phyloP scores from a whole-genome alignment of 1,140 invertebrate genomes.

The Halictus rubicundus region DNA sequence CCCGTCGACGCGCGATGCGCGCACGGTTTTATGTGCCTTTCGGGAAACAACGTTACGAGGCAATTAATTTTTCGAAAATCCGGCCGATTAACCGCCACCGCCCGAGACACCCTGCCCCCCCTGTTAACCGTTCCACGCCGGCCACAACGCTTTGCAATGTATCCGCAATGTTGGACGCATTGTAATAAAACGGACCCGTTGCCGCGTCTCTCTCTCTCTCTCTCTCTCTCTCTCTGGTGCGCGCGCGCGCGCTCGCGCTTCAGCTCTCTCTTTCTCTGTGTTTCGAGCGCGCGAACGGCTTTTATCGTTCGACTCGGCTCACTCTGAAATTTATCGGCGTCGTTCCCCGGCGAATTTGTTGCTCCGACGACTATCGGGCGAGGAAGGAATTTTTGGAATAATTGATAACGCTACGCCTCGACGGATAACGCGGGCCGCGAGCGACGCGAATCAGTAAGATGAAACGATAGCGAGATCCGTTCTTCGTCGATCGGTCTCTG shows the following conservation, averaged over 20 bases:
- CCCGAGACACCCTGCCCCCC: background rate
- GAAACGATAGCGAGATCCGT: too few relatives aligned
- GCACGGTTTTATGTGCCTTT: slow-evolving; percentile 66
- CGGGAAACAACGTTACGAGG: slow-evolving; percentile 67
- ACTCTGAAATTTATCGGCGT: slow-evolving; percentile 30
- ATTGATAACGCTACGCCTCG: background rate
- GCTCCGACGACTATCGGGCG: background rate
- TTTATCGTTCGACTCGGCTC: slow-evolving; percentile 3
- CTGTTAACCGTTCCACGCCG: too few relatives aligned
- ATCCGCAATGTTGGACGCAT: background rate
- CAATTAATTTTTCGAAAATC: slow-evolving; percentile 66
- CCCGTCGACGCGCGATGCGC: slow-evolving; percentile 42
- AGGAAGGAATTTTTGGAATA: background rate
- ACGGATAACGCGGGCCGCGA: background rate
- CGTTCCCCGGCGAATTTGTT: background rate
- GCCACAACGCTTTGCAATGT: too few relatives aligned
- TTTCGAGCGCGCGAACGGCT: background rate
- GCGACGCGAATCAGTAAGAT: too few relatives aligned
- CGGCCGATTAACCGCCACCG: slow-evolving; percentile 38
- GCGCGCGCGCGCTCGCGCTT: too few relatives aligned
- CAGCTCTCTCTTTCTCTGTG: too few relatives aligned
- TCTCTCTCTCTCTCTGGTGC: too few relatives aligned
- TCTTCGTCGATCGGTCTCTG: too few relatives aligned
- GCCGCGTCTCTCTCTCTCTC: background rate
- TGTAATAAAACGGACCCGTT: slow-evolving; percentile 29